A percentile compares a stretch with the other conserved stretches of the same genome.
phyloP scores from a whole-genome alignment of 2,797 vertebrate species.

The Alosa sapidissima region DNA sequence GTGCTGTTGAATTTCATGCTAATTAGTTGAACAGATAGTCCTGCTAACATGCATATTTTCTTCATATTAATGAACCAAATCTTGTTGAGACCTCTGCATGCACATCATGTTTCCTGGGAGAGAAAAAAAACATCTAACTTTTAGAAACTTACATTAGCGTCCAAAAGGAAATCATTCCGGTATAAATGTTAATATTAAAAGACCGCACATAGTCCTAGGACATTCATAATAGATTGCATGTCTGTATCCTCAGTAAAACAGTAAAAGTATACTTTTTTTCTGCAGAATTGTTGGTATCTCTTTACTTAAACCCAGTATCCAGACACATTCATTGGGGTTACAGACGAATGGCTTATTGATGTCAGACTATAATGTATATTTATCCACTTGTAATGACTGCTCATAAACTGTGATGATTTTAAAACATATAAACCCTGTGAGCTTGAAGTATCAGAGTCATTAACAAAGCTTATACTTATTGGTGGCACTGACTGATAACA shows the following conservation, averaged over 20 bases:
- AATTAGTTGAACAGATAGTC: slow-evolving; percentile 59
- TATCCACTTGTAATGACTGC: too few species aligned
- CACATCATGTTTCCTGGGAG: not conserved
- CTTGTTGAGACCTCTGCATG: slow-evolving; percentile 8
- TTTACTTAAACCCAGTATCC: too few species aligned
- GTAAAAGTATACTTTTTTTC: not conserved
- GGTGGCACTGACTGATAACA: too few species aligned
- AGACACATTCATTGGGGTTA: too few species aligned
- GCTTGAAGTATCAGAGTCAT: too few species aligned
- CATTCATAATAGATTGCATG: slow-evolving; percentile 10
- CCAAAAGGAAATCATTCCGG: not conserved
- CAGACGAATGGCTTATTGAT: too few species aligned
- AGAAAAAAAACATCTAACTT: not conserved
- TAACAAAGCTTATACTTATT: too few species aligned
- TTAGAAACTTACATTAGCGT: not conserved
- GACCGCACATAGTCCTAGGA: not conserved
- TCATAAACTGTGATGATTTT: too few species aligned
- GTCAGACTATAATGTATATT: too few species aligned
- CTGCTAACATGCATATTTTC: slow-evolving; percentile 13
- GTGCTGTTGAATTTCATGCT: not conserved
- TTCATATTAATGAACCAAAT: not conserved
- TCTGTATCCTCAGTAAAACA: not conserved
- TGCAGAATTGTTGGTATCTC: not conserved
- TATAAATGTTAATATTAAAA: not conserved
- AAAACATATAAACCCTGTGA: too few species aligned